Base-by-base conservation (phyloP, 2,888 invertebrate genomes). In the Drosophila austrosaltans region DNA sequence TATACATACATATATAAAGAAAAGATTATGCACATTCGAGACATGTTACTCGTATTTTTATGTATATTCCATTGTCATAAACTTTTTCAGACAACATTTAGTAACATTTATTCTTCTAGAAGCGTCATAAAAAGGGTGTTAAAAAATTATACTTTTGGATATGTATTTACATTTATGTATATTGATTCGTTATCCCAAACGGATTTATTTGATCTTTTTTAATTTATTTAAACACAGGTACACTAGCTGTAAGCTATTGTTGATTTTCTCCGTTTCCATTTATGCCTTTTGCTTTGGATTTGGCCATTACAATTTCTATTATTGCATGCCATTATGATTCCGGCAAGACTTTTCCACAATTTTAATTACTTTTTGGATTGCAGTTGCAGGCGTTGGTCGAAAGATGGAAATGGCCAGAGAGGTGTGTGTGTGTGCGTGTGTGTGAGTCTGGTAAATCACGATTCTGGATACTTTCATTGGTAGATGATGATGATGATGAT, bases 221-320 rank as follows among this genome's bases (percentile, higher is more conserved):
- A 8, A 22, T 22, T 22, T 48, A 48, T 20, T 48, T 48, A 22
- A 3, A 20, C 22, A 22, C 22, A 48, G 48, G 25, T 48, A 48
- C 48, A 48, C 16, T 16, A 16, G 16, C 22, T 48, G 10, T 48
- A 48, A 59, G 42, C 67, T 74, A 10, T 36, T 36, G 7, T 10
- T 36, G 8, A 8, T 36, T 36, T 10, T 10, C 8, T 8, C 10
- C 36, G 71, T 78, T 78, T 78, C 67, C 68, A 73, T 70, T 53
- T 58, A 53, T 54, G 65, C 8, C 58, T 12, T 6, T 42, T n/a
- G 32, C 60, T n/a, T 48, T 56, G 48, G n/a, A 16, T 30, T 48
- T 60, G 67, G 72, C 77, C 68, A 81, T 85, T 77, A 75, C 71
- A 70, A 81, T 83, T 85, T 83, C 78, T 81, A 81, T 80, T 80